Evolutionary conservation across 1,140 invertebrate species (phyloP).

Genomic region (Drosophila rhopaloa): DNA sequence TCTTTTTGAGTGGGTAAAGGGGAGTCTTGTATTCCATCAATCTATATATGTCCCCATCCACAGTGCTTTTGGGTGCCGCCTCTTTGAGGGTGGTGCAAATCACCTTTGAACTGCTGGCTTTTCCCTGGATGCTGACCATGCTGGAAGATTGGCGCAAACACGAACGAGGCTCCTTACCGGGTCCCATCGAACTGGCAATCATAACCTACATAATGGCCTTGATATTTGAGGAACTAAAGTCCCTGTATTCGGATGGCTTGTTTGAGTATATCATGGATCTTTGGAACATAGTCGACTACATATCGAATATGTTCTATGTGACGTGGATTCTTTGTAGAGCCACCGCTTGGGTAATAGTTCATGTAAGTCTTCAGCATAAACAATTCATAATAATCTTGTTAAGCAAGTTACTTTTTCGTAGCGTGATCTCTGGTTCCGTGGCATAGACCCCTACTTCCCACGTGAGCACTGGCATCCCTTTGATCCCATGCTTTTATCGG

Average conservation of each 20-base stretch:
- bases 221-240: constrained; percentile 94
- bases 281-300: constrained; percentile 99
- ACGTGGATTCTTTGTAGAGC: constrained; percentile 94
- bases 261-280: constrained; percentile 95
- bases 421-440: constrained; percentile 89
- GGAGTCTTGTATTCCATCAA: no score
- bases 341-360: constrained; percentile 91
- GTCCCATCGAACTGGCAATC: constrained; percentile 92
- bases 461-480: constrained; percentile 96
- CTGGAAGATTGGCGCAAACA: constrained; percentile 90
- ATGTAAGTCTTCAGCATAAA: constrained; percentile 85
- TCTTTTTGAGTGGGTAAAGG: constrained; percentile 82
- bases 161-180: constrained; percentile 93
- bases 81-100: constrained; percentile 93
- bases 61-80: constrained; percentile 92
- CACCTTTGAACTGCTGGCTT: constrained; percentile 91
- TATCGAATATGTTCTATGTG: constrained; percentile 97
- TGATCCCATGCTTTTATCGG: constrained; percentile 96
- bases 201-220: constrained; percentile 94
- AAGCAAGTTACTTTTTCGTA: constrained; percentile 66
- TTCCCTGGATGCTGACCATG: constrained; percentile 89
- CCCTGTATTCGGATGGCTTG: constrained; percentile 95
- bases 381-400: neutral
- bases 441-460: constrained; percentile 92
- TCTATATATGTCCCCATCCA: neutral